Percentiles rank a stretch among this genome's conserved stretches.
These are phyloP conservation scores for Minunthozetes semirufus DNA, from an alignment of 2,888 invertebrate genomes.

Conservation along the genomic window DNA sequence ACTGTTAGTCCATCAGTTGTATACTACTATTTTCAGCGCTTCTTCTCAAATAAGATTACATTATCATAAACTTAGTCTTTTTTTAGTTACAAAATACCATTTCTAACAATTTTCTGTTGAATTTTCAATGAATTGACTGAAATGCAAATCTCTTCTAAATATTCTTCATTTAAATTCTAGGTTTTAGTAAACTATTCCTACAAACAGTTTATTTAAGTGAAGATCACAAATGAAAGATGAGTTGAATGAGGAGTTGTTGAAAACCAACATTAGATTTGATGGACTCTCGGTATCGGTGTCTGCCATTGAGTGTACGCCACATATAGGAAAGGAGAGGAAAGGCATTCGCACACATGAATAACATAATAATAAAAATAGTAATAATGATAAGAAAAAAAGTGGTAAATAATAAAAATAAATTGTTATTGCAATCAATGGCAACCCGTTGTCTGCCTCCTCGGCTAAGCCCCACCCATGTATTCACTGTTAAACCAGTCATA, in stretches of 20 bases:
- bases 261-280: too few species aligned
- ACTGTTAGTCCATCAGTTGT: background rate
- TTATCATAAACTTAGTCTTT: background rate
- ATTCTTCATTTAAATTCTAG: too few species aligned
- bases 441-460: conserved; percentile 15
- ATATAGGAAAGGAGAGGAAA: background rate
- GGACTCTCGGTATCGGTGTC: background rate
- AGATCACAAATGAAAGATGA: too few species aligned
- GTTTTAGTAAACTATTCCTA: too few species aligned
- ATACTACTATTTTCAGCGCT: background rate
- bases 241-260: too few species aligned
- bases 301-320: background rate
- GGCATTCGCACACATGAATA: background rate
- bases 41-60: background rate
- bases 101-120: background rate
- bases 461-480: conserved; percentile 13
- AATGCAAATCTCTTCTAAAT: background rate
- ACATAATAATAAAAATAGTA: conserved; percentile 18
- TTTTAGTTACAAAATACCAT: background rate
- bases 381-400: conserved; percentile 3
- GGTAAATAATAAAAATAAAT: conserved; percentile 23
- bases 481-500: conserved; percentile 10
- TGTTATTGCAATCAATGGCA: conserved; percentile 19
- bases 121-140: background rate
- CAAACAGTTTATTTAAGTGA: too few species aligned